Conservation (phyloP, 1,140 invertebrate genomes). For the Maconellicoccus hirsutus region DNA sequence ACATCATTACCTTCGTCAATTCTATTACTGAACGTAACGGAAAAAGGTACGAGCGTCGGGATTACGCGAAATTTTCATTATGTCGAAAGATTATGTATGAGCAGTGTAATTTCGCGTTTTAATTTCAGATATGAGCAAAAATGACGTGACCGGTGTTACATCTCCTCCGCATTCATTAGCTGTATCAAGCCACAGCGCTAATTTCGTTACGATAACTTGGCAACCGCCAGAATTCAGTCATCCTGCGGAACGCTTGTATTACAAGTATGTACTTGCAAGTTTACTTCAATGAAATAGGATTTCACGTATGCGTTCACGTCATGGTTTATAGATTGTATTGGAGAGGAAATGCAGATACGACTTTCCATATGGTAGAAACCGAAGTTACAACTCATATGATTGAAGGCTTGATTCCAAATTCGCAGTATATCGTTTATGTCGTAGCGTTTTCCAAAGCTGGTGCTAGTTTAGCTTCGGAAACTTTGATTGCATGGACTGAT, state of each 20-base stretch:
- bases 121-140: constrained; percentile 33
- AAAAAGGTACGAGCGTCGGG: constrained; percentile 37
- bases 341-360: constrained; percentile 47
- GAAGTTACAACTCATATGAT: constrained; percentile 54
- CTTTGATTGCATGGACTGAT: constrained; percentile 70
- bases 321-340: constrained; percentile 47
- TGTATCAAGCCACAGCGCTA: constrained; percentile 60
- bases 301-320: no score
- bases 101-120: not conserved
- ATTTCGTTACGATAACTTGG: constrained; percentile 64
- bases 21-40: constrained; percentile 55
- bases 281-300: no score
- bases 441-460: constrained; percentile 53
- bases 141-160: constrained; percentile 46
- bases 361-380: constrained; percentile 47
- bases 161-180: constrained; percentile 64
- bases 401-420: constrained; percentile 56
- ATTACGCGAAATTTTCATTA: not conserved
- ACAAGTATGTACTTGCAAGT: constrained; percentile 43
- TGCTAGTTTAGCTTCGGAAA: constrained; percentile 59
- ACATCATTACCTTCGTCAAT: constrained; percentile 66
- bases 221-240: constrained; percentile 65
- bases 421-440: constrained; percentile 63
- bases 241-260: constrained; percentile 57
- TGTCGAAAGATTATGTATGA: not conserved